Evolutionary conservation across 2,888 invertebrate genomes (phyloP).

Genomic region (Tigriopus californicus): DNA sequence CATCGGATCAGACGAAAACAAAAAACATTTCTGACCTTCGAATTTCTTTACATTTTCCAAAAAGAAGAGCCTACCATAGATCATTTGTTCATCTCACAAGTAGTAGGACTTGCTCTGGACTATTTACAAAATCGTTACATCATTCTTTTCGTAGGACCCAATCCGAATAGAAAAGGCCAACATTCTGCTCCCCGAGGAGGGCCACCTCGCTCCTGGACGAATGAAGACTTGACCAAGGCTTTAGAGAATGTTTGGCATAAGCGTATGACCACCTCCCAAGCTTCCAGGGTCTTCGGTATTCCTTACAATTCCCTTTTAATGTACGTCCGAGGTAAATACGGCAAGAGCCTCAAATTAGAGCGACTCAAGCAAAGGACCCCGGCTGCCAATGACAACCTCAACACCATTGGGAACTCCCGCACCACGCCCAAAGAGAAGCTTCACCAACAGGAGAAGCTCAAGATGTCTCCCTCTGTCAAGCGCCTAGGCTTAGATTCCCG

Average conservation of each 20-base stretch:
- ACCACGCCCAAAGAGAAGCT: slow-evolving; percentile 12
- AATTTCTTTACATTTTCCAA: too few relatives aligned
- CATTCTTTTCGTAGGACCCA: too few relatives aligned
- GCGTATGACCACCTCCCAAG: slow-evolving; percentile 82
- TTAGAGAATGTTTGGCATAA: slow-evolving; percentile 87
- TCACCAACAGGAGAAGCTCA: too few relatives aligned
- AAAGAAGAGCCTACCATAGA: too few relatives aligned
- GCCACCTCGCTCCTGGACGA: slow-evolving; percentile 78
- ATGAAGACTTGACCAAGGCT: slow-evolving; percentile 72
- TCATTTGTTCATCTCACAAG: too few relatives aligned
- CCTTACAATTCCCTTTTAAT: slow-evolving; percentile 80
- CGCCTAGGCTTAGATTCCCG: too few relatives aligned
- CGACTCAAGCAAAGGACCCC: slow-evolving; percentile 72
- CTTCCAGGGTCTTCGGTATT: slow-evolving; percentile 71
- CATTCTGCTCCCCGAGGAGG: slow-evolving; percentile 72
- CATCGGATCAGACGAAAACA: too few relatives aligned
- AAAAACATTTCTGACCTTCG: too few relatives aligned
- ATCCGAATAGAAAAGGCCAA: slow-evolving; percentile 55
- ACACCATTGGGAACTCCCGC: slow-evolving; percentile 10
- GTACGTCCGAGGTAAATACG: slow-evolving; percentile 81
- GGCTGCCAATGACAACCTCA: slow-evolving; percentile 24
- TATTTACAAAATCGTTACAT: too few relatives aligned
- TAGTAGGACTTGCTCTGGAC: too few relatives aligned
- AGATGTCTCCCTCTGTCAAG: too few relatives aligned
- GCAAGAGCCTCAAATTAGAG: slow-evolving; percentile 73